Evolutionary conservation across 2,888 invertebrate genomes (phyloP), one percentile per base, ranked within the genome.

Genomic region (Xestia ashworthii): DNA sequence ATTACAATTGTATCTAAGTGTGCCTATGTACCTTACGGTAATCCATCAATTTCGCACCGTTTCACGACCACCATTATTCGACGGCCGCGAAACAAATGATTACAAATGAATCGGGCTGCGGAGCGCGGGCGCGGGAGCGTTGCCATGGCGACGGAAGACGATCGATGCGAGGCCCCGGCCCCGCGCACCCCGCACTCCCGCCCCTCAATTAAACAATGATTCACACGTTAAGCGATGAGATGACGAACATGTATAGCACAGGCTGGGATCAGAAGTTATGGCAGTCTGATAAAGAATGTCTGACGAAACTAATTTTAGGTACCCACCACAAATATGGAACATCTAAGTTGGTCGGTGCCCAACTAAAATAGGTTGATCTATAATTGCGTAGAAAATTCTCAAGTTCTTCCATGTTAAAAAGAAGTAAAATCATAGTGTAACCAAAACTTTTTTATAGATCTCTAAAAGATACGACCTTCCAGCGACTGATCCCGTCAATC

Each of bases 41-140:
- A 96, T 96, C 93, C 92, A 96, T 96, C 95, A 96, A 94, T 95
- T 94, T 94, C 92, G 89, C 93, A 90, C 92, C 90, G 91, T 95
- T 94, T 94, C 94, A 95, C 93, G 93, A 93, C 92, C 90, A 90
- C 94, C 94, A 94, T 95, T 95, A 95, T 96, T 94, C 94, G 95
- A 94, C 91, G 93, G 93, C 93, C 91, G 93, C 94, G 95, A 96
- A 96, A 96, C 96, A 96, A 96, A 96, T 96, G 96, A 96, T 96
- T 95, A 96, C 96, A 96, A 96, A 96, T 96, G 96, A 95, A 95
- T 94, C 91, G 93, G 91, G 93, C 78, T 81, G 87, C 87, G 90
- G 90, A 89, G 88, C 78, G 89, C 83, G 89, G 85, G 88, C 76
- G 89, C 83, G 89, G 89, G 92, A 88, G 89, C 92, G 95, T 96